Conservation (phyloP, 2,888 invertebrate genomes). For the Tubulanus polymorphus region DNA sequence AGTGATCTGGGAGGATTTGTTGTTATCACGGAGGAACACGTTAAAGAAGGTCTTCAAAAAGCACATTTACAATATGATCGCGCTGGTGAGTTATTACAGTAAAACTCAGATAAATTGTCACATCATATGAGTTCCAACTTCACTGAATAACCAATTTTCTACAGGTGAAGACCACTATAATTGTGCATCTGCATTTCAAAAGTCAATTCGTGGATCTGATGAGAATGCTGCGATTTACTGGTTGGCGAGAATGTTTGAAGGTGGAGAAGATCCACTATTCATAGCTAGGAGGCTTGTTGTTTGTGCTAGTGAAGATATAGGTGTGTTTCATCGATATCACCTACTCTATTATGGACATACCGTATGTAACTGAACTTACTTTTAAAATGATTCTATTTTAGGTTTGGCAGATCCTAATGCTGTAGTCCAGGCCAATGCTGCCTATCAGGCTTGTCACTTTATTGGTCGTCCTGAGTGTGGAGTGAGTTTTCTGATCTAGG, state of each 20-base stretch:
- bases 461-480: conserved; percentile 80
- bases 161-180: conserved; percentile 76
- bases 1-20: not conserved
- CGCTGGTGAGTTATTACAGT: conserved; percentile 56
- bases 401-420: conserved; percentile 59
- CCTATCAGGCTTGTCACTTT: conserved; percentile 74
- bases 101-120: too few species aligned
- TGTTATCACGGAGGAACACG: conserved; percentile 62
- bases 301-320: conserved; percentile 75
- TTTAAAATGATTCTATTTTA: conserved; percentile 19
- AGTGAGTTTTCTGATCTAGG: conserved; percentile 53
- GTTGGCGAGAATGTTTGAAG: conserved; percentile 72
- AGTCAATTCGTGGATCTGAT: conserved; percentile 76
- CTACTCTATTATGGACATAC: too few species aligned
- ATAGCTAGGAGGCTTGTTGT: conserved; percentile 72
- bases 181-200: conserved; percentile 76
- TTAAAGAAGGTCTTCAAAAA: conserved; percentile 70
- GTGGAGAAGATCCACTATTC: conserved; percentile 76
- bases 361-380: too few species aligned
- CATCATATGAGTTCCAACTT: too few species aligned
- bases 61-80: conserved; percentile 75
- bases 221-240: conserved; percentile 78
- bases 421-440: conserved; percentile 66
- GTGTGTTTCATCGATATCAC: too few species aligned
- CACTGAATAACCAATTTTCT: too few species aligned